Evolutionary conservation across 1,140 invertebrate genomes (phyloP).

Genomic region (Danaus melanippus): DNA sequence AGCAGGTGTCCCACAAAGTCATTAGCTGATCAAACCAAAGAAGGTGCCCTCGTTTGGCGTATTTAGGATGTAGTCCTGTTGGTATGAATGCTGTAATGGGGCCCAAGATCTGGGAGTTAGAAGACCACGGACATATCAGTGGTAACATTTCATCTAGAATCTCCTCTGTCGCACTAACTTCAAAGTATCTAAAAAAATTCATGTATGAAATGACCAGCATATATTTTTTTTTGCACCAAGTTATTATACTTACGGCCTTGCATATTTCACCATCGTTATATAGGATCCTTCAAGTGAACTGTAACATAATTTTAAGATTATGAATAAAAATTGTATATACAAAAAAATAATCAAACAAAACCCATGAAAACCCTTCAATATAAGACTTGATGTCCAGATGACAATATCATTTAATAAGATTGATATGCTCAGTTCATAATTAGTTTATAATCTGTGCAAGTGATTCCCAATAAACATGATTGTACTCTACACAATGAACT

Average conservation of each 20-base stretch:
- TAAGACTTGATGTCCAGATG: too few relatives aligned
- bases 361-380: conserved; percentile 8
- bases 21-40: conserved; percentile 91
- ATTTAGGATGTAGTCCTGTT: conserved; percentile 75
- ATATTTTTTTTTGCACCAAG: not conserved
- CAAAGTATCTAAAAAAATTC: conserved; percentile 79
- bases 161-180: conserved; percentile 84
- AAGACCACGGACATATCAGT: conserved; percentile 79
- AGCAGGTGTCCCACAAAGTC: conserved; percentile 82
- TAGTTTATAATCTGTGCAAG: too few relatives aligned
- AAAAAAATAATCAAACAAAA: too few relatives aligned
- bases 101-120: conserved; percentile 75
- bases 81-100: conserved; percentile 86
- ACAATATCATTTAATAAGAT: too few relatives aligned
- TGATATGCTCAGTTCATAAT: too few relatives aligned
- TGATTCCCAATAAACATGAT: conserved; percentile 3
- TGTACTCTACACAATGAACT: conserved; percentile 10
- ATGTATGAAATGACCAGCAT: not conserved
- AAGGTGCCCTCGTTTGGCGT: conserved; percentile 77
- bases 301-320: conserved; percentile 24
- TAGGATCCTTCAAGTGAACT: conserved; percentile 68
- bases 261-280: conserved; percentile 64
- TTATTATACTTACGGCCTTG: conserved; percentile 66
- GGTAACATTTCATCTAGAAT: conserved; percentile 90
- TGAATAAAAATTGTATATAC: too few relatives aligned